Percentiles rank a stretch among this genome's conserved stretches.
Evolutionary conservation across 1,140 invertebrate genomes (phyloP).

Genomic region (Tetranychus cinnabarinus): DNA sequence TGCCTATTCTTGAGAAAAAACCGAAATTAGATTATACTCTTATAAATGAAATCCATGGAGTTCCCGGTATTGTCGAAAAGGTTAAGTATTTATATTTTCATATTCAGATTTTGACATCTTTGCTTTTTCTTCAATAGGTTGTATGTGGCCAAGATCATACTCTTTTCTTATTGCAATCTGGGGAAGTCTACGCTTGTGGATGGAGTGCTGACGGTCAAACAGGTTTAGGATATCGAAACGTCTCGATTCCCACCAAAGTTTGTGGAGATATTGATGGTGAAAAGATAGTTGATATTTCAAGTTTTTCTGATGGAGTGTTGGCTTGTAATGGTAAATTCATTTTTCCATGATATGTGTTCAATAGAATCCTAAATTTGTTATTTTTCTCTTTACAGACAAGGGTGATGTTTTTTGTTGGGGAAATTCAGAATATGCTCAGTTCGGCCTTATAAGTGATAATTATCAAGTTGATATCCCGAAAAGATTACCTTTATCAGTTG

Average conservation of each 20-base stretch:
- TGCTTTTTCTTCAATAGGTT: slow-evolving; percentile 23
- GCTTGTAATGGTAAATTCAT: slow-evolving; percentile 48
- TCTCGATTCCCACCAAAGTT: slow-evolving; percentile 24
- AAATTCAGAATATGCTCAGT: slow-evolving; percentile 76
- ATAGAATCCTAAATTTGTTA: not conserved
- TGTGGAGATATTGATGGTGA: slow-evolving; percentile 59
- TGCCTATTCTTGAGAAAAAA: slow-evolving; percentile 51
- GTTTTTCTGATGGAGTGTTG: slow-evolving; percentile 58
- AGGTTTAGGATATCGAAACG: slow-evolving; percentile 41
- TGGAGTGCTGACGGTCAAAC: slow-evolving; percentile 89
- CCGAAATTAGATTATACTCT: slow-evolving; percentile 37
- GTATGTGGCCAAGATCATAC: slow-evolving; percentile 70
- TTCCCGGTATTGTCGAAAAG: slow-evolving; percentile 10
- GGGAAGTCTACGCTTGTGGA: slow-evolving; percentile 64
- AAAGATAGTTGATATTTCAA: slow-evolving; percentile 53
- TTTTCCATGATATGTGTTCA: not conserved
- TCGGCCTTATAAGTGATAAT: slow-evolving; percentile 24
- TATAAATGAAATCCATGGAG: slow-evolving; percentile 34
- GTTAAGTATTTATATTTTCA: not conserved
- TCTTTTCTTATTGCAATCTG: slow-evolving; percentile 50
- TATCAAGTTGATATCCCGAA: slow-evolving; percentile 32
- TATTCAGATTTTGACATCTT: not conserved
- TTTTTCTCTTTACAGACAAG: slow-evolving; percentile 33
- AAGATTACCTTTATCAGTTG: slow-evolving; percentile 32
- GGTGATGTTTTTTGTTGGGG: slow-evolving; percentile 93